A percentile compares a stretch with the other conserved stretches of the same genome.
phyloP scores from a whole-genome alignment of 2,113 vertebrate species.

The Lota lota region DNA sequence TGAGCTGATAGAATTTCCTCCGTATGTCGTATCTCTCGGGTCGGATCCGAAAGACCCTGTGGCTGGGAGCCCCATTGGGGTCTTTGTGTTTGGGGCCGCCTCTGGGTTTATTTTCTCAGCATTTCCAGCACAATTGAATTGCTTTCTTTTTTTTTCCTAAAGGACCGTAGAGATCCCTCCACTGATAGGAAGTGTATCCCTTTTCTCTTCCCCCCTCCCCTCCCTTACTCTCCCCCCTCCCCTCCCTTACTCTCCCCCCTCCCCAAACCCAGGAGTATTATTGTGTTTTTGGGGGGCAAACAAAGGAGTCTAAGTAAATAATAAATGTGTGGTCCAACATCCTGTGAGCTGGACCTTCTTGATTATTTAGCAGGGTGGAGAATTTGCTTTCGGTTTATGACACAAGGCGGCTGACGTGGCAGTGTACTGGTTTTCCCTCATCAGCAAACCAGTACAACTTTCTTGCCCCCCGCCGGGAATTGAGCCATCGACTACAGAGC shows the following conservation, averaged over 20 bases:
- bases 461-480: constrained; percentile 12
- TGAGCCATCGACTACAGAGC: too few relatives aligned
- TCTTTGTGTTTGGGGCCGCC: constrained; percentile 53
- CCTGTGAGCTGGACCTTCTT: constrained; percentile 23
- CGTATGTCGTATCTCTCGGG: constrained; percentile 23
- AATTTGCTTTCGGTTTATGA: constrained; percentile 39
- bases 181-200: constrained; percentile 47
- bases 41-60: constrained; percentile 21
- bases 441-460: constrained; percentile 22
- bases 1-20: constrained; percentile 47
- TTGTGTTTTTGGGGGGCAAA: constrained; percentile 61
- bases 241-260: neutral
- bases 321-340: constrained; percentile 45
- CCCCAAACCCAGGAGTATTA: constrained; percentile 50
- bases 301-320: constrained; percentile 51
- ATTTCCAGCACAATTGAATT: constrained; percentile 55
- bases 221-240: constrained; percentile 13
- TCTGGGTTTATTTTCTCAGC: constrained; percentile 63
- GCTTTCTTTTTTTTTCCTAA: constrained; percentile 43
- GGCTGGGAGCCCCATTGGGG: constrained; percentile 25
- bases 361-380: constrained; percentile 39
- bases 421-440: constrained; percentile 1
- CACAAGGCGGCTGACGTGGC: constrained; percentile 33
- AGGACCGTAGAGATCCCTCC: constrained; percentile 57
- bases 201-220: constrained; percentile 10